phyloP scores from a whole-genome alignment of 2,797 vertebrate species.

The Carcharodon carcharias region DNA sequence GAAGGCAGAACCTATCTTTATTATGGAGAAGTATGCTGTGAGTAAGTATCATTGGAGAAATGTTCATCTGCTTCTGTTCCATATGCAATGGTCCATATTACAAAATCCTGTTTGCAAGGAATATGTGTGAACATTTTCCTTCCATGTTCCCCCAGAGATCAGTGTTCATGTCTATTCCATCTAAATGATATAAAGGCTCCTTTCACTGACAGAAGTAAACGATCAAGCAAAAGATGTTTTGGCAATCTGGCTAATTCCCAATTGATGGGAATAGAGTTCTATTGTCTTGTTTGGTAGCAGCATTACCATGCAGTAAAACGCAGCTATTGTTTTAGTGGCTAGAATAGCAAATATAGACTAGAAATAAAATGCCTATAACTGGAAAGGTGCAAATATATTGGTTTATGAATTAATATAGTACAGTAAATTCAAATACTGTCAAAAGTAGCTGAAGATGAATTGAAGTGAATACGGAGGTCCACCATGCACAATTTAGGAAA shows the following conservation, averaged over 20 bases:
- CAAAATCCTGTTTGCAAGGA: background rate
- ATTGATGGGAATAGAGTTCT: background rate
- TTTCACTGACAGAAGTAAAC: conserved; percentile 29
- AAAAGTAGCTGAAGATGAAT: background rate
- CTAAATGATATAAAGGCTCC: background rate
- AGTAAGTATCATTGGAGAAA: background rate
- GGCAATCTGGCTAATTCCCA: background rate
- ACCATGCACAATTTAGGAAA: background rate
- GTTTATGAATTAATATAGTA: background rate
- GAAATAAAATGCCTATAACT: background rate
- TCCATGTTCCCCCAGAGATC: background rate
- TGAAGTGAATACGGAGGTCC: background rate
- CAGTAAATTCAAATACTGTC: background rate
- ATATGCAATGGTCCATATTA: background rate
- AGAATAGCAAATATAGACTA: background rate
- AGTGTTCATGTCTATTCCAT: background rate
- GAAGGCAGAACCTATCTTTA: background rate
- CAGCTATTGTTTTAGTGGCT: background rate
- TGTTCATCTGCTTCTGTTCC: background rate
- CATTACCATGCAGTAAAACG: background rate
- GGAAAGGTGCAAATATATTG: background rate
- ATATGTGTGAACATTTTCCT: background rate
- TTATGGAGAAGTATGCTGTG: too few species aligned
- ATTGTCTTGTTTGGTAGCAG: background rate
- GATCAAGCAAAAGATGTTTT: background rate